Evolutionary conservation across 2,797 vertebrate species (phyloP), one percentile per base, ranked within the genome.

Genomic region (Pipistrellus pygmaeus): DNA sequence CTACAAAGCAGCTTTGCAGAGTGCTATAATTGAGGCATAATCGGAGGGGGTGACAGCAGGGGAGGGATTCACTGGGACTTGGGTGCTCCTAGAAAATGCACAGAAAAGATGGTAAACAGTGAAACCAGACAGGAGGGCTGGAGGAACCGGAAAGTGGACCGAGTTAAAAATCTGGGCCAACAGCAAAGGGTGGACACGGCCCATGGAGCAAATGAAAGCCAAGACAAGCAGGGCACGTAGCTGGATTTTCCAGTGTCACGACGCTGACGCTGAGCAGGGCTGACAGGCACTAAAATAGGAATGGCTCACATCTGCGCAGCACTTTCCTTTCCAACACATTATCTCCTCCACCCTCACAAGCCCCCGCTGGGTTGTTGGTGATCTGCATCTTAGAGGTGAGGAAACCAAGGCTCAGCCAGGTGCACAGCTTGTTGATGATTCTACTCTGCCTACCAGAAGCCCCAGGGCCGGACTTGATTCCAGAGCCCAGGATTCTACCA

Each of bases 111-210:
- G 20, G n/a, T 30, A 88, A 80, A 75, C 46, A 17, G 90, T 11
- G 38, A 88, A 83, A 76, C 78, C 44, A 62, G 64, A 77, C 23
- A 0, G 72, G 46, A 97, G 55, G 17, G 80, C 76, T 89, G 25
- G 30, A 82, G 84, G 53, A 84, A 53, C 10, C 18, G 12, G n/a
- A 60, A 55, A 82, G 77, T 44, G 23, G 64, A 78, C n/a, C n/a
- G 44, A 89, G 86, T 92, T 94, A 94, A 96, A 93, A 92, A 73
- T 76, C 53, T 90, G 57, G 51, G 90, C 95, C 90, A 96, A 95
- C 53, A 96, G 90, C 76, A 77, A 44, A 95, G 85, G 85, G 55
- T 51, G 85, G 93, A 73, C 86, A 69, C 2, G 12, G 93, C 51
- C 78, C 94, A 71, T 0, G 17, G 88, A 60, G 91, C 38, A 57